Conservation (phyloP, 2,113 vertebrate species). For the Zosterops lateralis region DNA sequence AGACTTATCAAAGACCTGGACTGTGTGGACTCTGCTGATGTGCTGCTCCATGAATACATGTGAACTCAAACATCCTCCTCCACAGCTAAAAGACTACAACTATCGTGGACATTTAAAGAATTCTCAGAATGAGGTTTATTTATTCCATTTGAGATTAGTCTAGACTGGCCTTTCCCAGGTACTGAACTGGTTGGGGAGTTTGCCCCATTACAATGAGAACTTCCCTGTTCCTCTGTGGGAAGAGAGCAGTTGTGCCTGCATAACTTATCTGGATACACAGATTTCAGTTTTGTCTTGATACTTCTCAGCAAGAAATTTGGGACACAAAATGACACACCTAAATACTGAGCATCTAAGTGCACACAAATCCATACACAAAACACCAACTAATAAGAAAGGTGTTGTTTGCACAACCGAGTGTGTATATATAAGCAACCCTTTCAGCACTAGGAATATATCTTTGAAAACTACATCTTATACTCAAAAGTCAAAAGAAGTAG, state of each 20-base stretch:
- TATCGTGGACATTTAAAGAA: too few relatives aligned
- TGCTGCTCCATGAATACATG: fast-evolving
- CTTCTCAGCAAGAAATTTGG: neutral
- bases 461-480: neutral
- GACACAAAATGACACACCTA: neutral
- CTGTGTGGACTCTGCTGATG: neutral
- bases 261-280: neutral
- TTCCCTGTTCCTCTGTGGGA: neutral
- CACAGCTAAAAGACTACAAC: fast-evolving
- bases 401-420: neutral
- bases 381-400: neutral
- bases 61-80: neutral
- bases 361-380: neutral
- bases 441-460: neutral
- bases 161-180: neutral
- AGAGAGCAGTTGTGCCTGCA: neutral
- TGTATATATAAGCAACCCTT: neutral
- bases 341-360: neutral
- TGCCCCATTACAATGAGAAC: neutral
- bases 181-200: neutral
- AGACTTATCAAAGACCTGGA: neutral
- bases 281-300: neutral
- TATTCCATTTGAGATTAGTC: neutral
- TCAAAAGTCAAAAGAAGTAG: neutral
- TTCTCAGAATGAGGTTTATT: neutral